Evolutionary conservation across 2,888 invertebrate species (phyloP), one percentile per base, ranked within the genome.

Genomic region (Dermolepida albohirtum): DNA sequence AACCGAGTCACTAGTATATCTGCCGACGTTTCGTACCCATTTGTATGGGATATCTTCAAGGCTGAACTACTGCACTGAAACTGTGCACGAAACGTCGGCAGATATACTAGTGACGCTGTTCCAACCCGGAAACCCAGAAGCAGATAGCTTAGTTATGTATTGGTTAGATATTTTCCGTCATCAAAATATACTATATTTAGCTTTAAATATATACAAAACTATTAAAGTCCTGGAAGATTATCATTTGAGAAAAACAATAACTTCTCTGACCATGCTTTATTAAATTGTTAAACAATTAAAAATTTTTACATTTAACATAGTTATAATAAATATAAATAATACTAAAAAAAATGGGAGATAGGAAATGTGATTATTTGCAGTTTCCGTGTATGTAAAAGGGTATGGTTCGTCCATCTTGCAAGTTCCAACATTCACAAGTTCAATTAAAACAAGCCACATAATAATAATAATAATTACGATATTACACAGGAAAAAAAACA

Each of bases 361-460:
- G 29, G 29, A 5, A 39, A 47, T 44, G 59, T 49, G 59, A 44
- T 47, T 62, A 62, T 62, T 62, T 47, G 59, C 59, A 62, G 47
- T 62, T 12, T 57, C 27, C 44, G 27, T 22, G 22, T 43, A 43
- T 43, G 40, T 41, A 57, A 41, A 17, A 41, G 14, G n/a, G 40
- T 17, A 10, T 41, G 34, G 22, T 62, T 44, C 47, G 29, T 62
- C 47, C 43, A 14, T 62, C 49, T 62, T 62, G 22, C 14, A 47
- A 62, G 34, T 47, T 62, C n/a, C 29, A 29, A 62, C 59, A 62
- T 57, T 14, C 27, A 43, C 22, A 29, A 10, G 47, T 62, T 22
- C 29, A 14, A 29, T 47, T 62, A 47, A 62, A 47, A 62, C 34
- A 62, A 62, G 59, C 59, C 47, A 62, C 59, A 59, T 59, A 44